Evolutionary conservation across 2,797 vertebrate species (phyloP).

Genomic region (Syndactyla subalaris): DNA sequence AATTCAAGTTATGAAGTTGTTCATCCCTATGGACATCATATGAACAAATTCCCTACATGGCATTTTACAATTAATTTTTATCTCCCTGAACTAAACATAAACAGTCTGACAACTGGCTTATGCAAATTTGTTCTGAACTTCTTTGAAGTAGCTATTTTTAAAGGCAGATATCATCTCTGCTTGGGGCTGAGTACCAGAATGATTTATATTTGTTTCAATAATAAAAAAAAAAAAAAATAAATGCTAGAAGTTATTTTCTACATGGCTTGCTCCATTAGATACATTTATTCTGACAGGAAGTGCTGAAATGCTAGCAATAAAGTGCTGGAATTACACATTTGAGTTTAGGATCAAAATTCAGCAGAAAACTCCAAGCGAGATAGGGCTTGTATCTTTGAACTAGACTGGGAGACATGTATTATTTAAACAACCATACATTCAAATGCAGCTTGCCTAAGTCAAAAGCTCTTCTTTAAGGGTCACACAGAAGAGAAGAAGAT

Average conservation of each 20-base stretch:
- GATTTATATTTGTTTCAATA: constrained; percentile 58
- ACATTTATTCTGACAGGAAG: constrained; percentile 58
- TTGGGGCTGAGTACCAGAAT: constrained; percentile 60
- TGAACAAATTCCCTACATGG: constrained; percentile 57
- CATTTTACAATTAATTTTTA: constrained; percentile 73
- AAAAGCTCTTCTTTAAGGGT: constrained; percentile 6
- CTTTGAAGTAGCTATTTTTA: constrained; percentile 76
- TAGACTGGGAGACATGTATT: background rate
- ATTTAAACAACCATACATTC: constrained; percentile 13
- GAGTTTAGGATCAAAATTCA: constrained; percentile 11
- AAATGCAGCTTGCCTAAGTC: background rate
- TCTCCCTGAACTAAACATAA: constrained; percentile 68
- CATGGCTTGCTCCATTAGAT: constrained; percentile 59
- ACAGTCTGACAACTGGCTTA: constrained; percentile 68
- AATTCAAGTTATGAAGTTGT: constrained; percentile 29
- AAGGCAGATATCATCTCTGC: constrained; percentile 70
- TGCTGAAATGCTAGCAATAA: constrained; percentile 36
- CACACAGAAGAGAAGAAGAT: background rate
- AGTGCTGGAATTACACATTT: constrained; percentile 35
- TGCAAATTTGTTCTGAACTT: constrained; percentile 71
- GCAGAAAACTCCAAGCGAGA: constrained; percentile 24
- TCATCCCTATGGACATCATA: constrained; percentile 39
- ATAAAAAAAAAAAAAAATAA: constrained; percentile 12
- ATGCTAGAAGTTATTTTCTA: constrained; percentile 68
- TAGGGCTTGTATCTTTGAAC: background rate